These are phyloP conservation scores for Apteryx mantelli DNA, from an alignment of 2,113 vertebrate species.

Conservation along the genomic window DNA sequence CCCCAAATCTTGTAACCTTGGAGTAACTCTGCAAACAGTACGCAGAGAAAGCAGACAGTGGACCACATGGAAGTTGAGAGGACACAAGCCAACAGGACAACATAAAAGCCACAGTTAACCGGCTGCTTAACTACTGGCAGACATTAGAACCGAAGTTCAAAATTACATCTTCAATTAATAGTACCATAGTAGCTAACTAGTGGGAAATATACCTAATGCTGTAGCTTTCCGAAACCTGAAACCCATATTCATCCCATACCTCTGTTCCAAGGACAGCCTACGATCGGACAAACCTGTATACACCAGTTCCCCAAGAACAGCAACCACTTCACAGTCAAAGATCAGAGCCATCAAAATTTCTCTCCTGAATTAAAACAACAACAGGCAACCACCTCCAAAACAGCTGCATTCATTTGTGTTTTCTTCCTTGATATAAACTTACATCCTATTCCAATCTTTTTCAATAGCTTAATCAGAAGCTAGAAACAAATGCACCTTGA, in stretches of 20 bases:
- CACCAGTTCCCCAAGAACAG: background rate
- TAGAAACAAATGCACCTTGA: background rate
- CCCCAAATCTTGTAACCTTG: background rate
- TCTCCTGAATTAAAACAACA: background rate
- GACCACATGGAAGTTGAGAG: background rate
- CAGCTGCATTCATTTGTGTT: background rate
- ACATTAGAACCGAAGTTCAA: background rate
- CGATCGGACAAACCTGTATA: background rate
- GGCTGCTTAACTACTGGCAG: background rate
- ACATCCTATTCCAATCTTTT: background rate
- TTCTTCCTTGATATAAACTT: background rate
- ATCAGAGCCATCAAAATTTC: background rate
- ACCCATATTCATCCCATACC: background rate
- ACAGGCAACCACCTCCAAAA: background rate
- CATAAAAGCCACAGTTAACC: background rate
- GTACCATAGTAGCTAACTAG: background rate
- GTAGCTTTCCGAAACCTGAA: background rate
- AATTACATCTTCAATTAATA: background rate
- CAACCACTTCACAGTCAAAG: background rate
- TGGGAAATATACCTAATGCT: background rate
- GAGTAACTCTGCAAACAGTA: background rate
- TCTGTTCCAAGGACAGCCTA: background rate
- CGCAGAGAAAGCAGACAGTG: background rate
- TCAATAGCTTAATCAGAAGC: background rate
- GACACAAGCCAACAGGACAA: background rate